These are phyloP conservation scores for Bombyx huttoni DNA, from an alignment of 2,888 invertebrate genomes.

Conservation along the genomic window DNA sequence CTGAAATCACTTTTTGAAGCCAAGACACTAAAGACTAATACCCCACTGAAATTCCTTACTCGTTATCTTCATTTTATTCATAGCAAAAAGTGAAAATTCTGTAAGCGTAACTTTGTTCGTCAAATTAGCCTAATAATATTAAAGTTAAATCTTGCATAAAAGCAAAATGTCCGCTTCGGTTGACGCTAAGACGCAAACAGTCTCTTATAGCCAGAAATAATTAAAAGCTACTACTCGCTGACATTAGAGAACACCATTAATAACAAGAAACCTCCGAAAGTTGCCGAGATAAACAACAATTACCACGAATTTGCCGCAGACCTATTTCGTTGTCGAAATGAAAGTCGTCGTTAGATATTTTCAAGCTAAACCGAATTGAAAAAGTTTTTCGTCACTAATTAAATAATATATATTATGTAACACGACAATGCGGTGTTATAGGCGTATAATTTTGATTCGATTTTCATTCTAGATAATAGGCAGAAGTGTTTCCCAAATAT, in stretches of 20 bases:
- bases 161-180: constrained; percentile 34
- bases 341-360: too few species aligned
- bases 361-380: too few species aligned
- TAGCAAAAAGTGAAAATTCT: constrained; percentile 9
- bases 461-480: too few species aligned
- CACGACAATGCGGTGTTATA: too few species aligned
- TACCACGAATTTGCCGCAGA: constrained; percentile 35
- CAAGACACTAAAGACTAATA: neutral
- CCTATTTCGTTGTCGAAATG: constrained; percentile 20
- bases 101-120: constrained; percentile 6
- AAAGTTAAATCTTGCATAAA: constrained; percentile 38
- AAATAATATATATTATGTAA: too few species aligned
- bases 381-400: too few species aligned
- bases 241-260: constrained; percentile 61
- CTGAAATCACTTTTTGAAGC: neutral
- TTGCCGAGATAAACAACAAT: constrained; percentile 58
- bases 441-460: too few species aligned
- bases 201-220: constrained; percentile 43
- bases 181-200: constrained; percentile 36
- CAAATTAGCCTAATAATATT: constrained; percentile 24
- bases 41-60: neutral
- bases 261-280: constrained; percentile 52
- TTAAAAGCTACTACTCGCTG: constrained; percentile 52
- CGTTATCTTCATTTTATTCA: neutral
- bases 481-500: too few species aligned